phyloP scores from a whole-genome alignment of 2,888 invertebrate genomes.

The Zaprionus bogoriensis region DNA sequence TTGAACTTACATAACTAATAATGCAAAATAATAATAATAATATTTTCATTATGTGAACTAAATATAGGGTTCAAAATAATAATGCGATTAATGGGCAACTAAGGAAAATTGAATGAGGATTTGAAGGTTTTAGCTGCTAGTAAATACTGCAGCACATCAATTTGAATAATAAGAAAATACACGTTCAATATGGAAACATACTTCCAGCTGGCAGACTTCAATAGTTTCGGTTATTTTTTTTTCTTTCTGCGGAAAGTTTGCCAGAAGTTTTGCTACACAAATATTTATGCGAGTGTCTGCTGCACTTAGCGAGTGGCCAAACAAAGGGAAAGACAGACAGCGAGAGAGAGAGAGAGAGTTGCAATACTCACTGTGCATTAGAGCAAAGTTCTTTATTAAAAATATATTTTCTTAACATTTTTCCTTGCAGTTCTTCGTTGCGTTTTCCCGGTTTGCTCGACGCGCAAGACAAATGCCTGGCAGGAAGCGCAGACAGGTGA shows the following conservation, averaged over 20 bases:
- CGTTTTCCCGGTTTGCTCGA: too few relatives aligned
- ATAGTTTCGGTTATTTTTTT: neutral
- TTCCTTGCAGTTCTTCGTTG: slow-evolving; percentile 43
- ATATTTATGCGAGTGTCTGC: neutral
- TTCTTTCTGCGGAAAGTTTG: neutral
- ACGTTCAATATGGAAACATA: neutral
- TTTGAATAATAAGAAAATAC: neutral
- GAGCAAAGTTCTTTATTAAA: slow-evolving; percentile 26
- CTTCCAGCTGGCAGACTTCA: neutral
- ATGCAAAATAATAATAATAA: too few relatives aligned
- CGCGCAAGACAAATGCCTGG: slow-evolving; percentile 1
- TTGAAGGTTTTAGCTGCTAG: too few relatives aligned
- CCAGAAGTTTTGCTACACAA: neutral
- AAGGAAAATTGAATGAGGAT: too few relatives aligned
- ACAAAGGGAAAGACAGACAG: too few relatives aligned
- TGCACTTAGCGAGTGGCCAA: neutral
- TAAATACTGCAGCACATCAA: too few relatives aligned
- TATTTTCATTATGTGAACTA: too few relatives aligned
- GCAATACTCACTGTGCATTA: slow-evolving; percentile 9
- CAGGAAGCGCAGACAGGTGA: slow-evolving; percentile 4
- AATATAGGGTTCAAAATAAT: too few relatives aligned
- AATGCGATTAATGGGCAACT: too few relatives aligned
- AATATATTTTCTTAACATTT: slow-evolving; percentile 22
- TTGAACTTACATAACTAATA: too few relatives aligned
- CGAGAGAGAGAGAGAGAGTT: too few relatives aligned